Base-by-base conservation (phyloP, 2,113 vertebrate species). In the Calyptomena viridis region DNA sequence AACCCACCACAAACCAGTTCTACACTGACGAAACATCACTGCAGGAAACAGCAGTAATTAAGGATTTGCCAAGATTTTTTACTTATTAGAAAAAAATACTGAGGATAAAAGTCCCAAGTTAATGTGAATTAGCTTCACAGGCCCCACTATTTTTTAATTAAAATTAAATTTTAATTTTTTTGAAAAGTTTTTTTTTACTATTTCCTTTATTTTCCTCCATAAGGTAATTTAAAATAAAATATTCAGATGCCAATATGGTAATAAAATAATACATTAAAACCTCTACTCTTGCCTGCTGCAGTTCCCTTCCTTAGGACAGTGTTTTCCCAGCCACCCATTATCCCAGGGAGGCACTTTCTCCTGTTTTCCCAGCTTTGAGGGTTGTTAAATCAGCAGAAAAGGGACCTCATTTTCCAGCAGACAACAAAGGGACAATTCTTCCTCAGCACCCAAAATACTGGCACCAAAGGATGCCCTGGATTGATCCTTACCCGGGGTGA, bases 241-340 rank as follows among this genome's bases (percentile, higher is more conserved):
- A 42, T 39, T 49, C 12, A 33, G 21, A 10, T 19, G 10, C 14
- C 60, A 69, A 27, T 16, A 37, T 63, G 67, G 17, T 24, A 31
- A 37, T 19, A 23, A 53, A 83, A 6, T 1, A 33, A 6, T 6
- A 28, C 9, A 14, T 0, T 15, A 60, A 82, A 37, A 3, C 3
- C 11, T n/a, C 49, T 11, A 0, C 23, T 55, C 30, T 14, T 3
- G 1, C 27, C 50, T 28, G n/a, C 49, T 83, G 44, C 27, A 18
- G 9, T 49, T 72, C 28, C 31, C 23, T 35, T 50, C 27, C 67
- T 15, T 0, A 42, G 37, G 23, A 35, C n/a, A 30, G 40, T 6
- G 50, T 14, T 53, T 53, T 63, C 44, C 59, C 2, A 1, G 25
- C 8, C 9, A 40, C n/a, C 8, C 8, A 0, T 22, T 30, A 14